These are phyloP conservation scores for Phengaris arion DNA, from an alignment of 2,888 invertebrate genomes.

Conservation along the genomic window DNA sequence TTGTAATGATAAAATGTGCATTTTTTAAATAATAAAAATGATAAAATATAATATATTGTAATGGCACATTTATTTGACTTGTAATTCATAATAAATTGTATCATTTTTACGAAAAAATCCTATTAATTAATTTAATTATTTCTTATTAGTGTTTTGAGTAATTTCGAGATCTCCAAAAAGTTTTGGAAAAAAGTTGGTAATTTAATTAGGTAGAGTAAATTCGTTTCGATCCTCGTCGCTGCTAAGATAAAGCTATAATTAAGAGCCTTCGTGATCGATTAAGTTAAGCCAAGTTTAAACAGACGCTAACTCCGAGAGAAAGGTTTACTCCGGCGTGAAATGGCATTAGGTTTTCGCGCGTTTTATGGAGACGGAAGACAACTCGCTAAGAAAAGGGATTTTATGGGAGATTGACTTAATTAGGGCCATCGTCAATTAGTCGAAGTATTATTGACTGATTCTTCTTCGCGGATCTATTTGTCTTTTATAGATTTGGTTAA, in stretches of 20 bases:
- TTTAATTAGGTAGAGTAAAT: conserved; percentile 52
- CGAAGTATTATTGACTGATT: conserved; percentile 71
- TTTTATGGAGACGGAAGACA: conserved; percentile 68
- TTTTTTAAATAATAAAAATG: too few relatives aligned
- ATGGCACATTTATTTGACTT: too few relatives aligned
- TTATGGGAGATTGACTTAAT: conserved; percentile 77
- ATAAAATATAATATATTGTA: too few relatives aligned
- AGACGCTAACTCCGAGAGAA: conserved; percentile 77
- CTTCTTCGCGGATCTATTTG: conserved; percentile 57
- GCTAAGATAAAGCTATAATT: conserved; percentile 77
- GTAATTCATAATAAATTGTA: too few relatives aligned
- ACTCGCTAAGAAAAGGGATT: conserved; percentile 76
- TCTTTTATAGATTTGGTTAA: conserved; percentile 27
- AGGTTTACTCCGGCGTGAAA: conserved; percentile 80
- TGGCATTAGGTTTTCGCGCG: conserved; percentile 79
- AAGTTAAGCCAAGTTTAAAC: conserved; percentile 78
- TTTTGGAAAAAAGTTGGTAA: conserved; percentile 47
- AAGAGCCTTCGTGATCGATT: conserved; percentile 79
- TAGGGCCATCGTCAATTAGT: conserved; percentile 68
- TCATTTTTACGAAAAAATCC: too few relatives aligned
- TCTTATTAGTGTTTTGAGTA: too few relatives aligned
- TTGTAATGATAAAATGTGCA: too few relatives aligned
- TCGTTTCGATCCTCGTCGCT: conserved; percentile 66
- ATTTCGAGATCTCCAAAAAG: conserved; percentile 2
- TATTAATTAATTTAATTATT: too few relatives aligned